phyloP scores from a whole-genome alignment of 2,113 vertebrate genomes.

The Sapajus apella region DNA sequence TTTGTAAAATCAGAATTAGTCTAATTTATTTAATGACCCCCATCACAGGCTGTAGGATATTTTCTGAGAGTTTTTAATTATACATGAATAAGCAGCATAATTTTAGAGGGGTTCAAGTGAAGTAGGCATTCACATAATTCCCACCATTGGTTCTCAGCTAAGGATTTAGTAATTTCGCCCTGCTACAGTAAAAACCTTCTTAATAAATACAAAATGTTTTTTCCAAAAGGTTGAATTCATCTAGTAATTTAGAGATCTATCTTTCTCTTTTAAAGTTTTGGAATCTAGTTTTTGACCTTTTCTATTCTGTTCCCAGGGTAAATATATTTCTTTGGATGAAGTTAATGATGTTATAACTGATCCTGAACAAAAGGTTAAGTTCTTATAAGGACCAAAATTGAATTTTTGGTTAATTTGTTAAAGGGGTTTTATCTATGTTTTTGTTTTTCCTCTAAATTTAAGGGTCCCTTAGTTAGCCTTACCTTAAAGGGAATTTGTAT shows the following conservation, averaged over 20 bases:
- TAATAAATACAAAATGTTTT: slow-evolving; percentile 60
- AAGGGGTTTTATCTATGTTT: slow-evolving; percentile 50
- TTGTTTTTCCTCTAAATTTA: slow-evolving; percentile 51
- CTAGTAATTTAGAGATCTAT: slow-evolving; percentile 44
- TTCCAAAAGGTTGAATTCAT: slow-evolving; percentile 65
- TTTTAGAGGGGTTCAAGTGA: slow-evolving; percentile 47
- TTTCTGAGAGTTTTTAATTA: slow-evolving; percentile 59
- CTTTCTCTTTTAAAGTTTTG: slow-evolving; percentile 60
- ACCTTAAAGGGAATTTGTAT: background rate
- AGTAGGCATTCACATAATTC: slow-evolving; percentile 20
- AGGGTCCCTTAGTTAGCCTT: slow-evolving; percentile 30
- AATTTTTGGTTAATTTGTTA: slow-evolving; percentile 59
- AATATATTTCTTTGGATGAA: slow-evolving; percentile 73
- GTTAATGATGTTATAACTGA: slow-evolving; percentile 68
- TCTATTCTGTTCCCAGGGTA: slow-evolving; percentile 55
- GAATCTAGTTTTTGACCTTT: slow-evolving; percentile 67
- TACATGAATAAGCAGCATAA: background rate
- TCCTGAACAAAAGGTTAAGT: slow-evolving; percentile 73
- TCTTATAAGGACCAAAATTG: slow-evolving; percentile 55
- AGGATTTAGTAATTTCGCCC: slow-evolving; percentile 15
- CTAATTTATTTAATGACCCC: slow-evolving; percentile 65
- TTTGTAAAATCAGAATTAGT: slow-evolving; percentile 69
- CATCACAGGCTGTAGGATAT: slow-evolving; percentile 24
- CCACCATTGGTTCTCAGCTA: background rate
- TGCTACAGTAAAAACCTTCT: background rate